Evolutionary conservation across 2,797 vertebrate species (phyloP).

Genomic region (Chromobotia macracanthus): DNA sequence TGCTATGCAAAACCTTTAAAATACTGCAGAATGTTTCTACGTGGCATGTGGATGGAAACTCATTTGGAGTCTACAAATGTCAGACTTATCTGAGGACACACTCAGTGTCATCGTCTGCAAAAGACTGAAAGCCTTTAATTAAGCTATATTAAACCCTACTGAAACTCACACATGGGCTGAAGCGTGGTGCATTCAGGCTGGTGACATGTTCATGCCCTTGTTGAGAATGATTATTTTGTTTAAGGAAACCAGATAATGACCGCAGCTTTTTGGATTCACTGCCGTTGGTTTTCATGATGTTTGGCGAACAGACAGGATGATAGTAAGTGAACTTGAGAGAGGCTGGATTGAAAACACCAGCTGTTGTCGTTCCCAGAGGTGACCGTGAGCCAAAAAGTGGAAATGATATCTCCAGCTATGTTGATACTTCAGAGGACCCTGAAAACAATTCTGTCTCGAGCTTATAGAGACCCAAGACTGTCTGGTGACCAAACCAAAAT

Average conservation of each 20-base stretch:
- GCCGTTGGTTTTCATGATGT: slow-evolving; percentile 45
- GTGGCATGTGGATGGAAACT: slow-evolving; percentile 18
- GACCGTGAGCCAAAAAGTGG: neutral
- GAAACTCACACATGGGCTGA: slow-evolving; percentile 31
- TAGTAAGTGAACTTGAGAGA: slow-evolving; percentile 39
- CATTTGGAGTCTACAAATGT: neutral
- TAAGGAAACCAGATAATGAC: slow-evolving; percentile 44
- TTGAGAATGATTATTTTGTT: slow-evolving; percentile 33
- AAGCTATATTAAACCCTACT: slow-evolving; percentile 53
- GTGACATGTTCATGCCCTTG: slow-evolving; percentile 6
- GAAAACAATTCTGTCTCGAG: slow-evolving; percentile 14
- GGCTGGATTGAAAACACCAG: slow-evolving; percentile 30
- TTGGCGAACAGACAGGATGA: slow-evolving; percentile 37
- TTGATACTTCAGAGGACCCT: neutral
- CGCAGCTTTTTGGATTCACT: slow-evolving; percentile 23
- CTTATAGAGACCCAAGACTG: neutral
- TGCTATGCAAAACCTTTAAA: no score
- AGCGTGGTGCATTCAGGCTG: slow-evolving; percentile 11
- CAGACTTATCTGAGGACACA: slow-evolving; percentile 23
- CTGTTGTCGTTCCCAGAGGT: slow-evolving; percentile 27
- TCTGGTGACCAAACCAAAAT: neutral
- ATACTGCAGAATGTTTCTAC: neutral
- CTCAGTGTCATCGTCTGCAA: slow-evolving; percentile 24
- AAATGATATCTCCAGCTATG: slow-evolving; percentile 27
- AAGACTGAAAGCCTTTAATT: slow-evolving; percentile 57